These are phyloP conservation scores for Eidolon helvum DNA, from an alignment of 2,113 vertebrate genomes.

Conservation along the genomic window DNA sequence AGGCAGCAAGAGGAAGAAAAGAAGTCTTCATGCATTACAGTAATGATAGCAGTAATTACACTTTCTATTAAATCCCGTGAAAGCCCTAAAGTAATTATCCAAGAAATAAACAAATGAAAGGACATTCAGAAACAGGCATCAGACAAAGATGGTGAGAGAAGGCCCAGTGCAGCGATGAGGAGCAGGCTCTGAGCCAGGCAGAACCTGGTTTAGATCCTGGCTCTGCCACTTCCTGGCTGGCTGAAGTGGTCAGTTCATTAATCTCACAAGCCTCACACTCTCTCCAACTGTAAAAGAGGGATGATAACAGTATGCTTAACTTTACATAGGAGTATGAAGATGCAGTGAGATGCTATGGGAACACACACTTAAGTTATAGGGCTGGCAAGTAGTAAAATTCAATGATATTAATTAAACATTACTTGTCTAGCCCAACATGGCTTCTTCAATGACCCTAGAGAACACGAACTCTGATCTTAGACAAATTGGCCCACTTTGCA, in stretches of 20 bases:
- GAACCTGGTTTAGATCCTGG: not conserved
- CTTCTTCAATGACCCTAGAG: not conserved
- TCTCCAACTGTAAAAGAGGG: not conserved
- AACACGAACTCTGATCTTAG: not conserved
- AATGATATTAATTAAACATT: no score
- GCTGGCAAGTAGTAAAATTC: no score
- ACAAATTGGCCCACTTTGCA: not conserved
- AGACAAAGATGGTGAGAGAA: not conserved
- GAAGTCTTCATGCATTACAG: not conserved
- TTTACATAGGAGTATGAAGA: not conserved
- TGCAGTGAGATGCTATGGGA: not conserved
- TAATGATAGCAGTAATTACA: not conserved
- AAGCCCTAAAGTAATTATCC: conserved; percentile 34
- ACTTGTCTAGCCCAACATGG: not conserved
- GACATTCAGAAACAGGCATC: not conserved
- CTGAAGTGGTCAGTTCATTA: not conserved
- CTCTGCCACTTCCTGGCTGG: not conserved
- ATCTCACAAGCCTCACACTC: not conserved
- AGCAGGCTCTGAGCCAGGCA: not conserved
- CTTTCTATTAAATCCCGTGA: conserved; percentile 33
- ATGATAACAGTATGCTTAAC: not conserved
- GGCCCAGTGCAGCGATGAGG: not conserved
- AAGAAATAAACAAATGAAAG: conserved; percentile 25
- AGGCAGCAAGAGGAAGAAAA: not conserved
- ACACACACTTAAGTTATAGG: not conserved